Base-by-base conservation (phyloP, 2,797 vertebrate genomes). In the Muraenolepis orangiensis region DNA sequence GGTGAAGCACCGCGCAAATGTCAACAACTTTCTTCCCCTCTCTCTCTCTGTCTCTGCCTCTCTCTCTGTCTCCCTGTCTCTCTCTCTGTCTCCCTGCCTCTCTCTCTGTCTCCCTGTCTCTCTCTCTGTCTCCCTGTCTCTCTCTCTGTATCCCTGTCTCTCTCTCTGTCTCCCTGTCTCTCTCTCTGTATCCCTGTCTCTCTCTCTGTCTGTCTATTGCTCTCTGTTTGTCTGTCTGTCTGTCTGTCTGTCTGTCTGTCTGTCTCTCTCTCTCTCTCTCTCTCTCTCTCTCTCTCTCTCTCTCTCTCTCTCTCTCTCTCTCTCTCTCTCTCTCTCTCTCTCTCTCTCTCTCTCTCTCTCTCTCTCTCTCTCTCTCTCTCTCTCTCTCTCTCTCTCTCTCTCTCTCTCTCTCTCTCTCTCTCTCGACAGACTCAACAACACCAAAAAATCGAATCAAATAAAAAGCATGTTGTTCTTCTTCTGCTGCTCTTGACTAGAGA, bases 1-100 rank as follows among this genome's bases (percentile, higher is more conserved):
- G 76, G 80, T 86, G 80, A 85, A 81, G 80, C 71, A 78, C 78
- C 78, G 81, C 74, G 74, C 78, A 82, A 88, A 87, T 87, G 90
- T 80, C 84, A 86, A 82, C 51, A 81, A 86, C 78, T 74, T 81
- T 72, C n/a, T 76, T 74, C 72, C 66, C 76, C 38, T 82, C 26
- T 23, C 57, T 72, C 40, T 77, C 11, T 42, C 13, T 38, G 4
- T 42, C 40, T 16, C 40, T 18, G 13, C 18, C 40, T 42, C 40
- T 42, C 13, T 16, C 12, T 42, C 40, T 42, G 2, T 42, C 40
- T 42, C 13, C 18, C 13, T 42, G 2, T 42, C 40, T 42, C 40
- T 42, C 40, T 42, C 40, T 42, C 14, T 42, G 13, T 42, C 40
- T 16, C 40, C 16, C 14, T 42, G 13, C 16, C 14, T 14, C 13